These are phyloP conservation scores for Crotalus helleri DNA, from an alignment of 2,113 vertebrate species.

Conservation along the genomic window DNA sequence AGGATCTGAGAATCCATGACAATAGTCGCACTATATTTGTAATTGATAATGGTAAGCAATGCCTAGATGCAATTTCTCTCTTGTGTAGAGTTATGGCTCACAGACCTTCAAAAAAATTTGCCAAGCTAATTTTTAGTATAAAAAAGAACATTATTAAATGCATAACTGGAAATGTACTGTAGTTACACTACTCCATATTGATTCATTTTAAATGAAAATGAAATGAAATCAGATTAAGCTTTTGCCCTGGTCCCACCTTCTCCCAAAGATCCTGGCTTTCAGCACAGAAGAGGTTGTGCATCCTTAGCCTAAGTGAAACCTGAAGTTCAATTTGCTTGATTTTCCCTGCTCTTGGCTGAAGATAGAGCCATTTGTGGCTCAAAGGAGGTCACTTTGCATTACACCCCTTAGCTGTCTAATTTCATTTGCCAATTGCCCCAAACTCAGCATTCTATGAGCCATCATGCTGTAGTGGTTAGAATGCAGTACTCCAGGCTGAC, in stretches of 20 bases:
- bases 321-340: neutral
- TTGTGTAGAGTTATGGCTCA: neutral
- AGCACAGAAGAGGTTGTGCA: neutral
- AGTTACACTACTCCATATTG: neutral
- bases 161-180: neutral
- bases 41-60: constrained; percentile 83
- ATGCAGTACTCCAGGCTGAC: no score
- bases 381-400: neutral
- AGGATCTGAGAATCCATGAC: constrained; percentile 75
- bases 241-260: neutral
- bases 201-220: neutral
- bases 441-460: neutral
- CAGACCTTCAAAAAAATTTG: neutral
- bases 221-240: neutral
- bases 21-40: constrained; percentile 84
- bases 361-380: neutral
- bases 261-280: neutral
- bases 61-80: neutral
- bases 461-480: no score
- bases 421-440: neutral
- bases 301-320: neutral
- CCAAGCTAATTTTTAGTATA: neutral
- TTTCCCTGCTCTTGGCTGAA: neutral
- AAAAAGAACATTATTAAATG: neutral
- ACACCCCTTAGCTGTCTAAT: neutral